Evolutionary conservation across 2,113 vertebrate species (phyloP).

Genomic region (Mola mola): DNA sequence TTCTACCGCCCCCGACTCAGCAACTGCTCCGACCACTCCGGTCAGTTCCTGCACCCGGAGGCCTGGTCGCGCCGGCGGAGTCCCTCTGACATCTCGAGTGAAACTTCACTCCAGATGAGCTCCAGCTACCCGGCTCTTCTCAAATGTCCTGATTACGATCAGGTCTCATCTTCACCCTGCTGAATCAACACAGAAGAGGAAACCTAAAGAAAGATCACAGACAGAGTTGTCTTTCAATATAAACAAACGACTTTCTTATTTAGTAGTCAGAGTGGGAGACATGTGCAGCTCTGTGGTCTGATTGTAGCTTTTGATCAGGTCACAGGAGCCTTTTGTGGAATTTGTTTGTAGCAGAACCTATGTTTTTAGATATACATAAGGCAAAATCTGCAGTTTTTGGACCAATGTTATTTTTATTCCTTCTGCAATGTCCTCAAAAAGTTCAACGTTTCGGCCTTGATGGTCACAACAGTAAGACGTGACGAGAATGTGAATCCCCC

Average conservation of each 20-base stretch:
- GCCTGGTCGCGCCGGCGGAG: slow-evolving; percentile 86
- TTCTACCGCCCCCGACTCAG: slow-evolving; percentile 88
- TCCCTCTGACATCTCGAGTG: slow-evolving; percentile 88
- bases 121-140: slow-evolving; percentile 86
- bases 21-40: slow-evolving; percentile 89
- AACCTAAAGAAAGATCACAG: background rate
- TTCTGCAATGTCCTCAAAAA: background rate
- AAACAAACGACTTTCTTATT: too few relatives aligned
- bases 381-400: too few relatives aligned
- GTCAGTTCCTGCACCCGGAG: slow-evolving; percentile 88
- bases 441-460: too few relatives aligned
- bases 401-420: too few relatives aligned
- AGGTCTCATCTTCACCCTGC: slow-evolving; percentile 87
- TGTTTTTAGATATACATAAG: too few relatives aligned
- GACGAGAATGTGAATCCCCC: background rate
- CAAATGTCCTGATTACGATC: slow-evolving; percentile 85
- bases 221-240: slow-evolving; percentile 25
- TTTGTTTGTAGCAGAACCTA: too few relatives aligned
- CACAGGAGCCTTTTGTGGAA: background rate
- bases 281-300: slow-evolving; percentile 3
- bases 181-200: slow-evolving; percentile 62
- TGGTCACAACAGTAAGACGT: background rate
- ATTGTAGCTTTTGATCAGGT: background rate
- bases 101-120: slow-evolving; percentile 88
- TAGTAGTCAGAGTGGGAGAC: background rate